Conservation (phyloP, 2,888 invertebrate genomes). For the Ormyrus nitidulus region DNA sequence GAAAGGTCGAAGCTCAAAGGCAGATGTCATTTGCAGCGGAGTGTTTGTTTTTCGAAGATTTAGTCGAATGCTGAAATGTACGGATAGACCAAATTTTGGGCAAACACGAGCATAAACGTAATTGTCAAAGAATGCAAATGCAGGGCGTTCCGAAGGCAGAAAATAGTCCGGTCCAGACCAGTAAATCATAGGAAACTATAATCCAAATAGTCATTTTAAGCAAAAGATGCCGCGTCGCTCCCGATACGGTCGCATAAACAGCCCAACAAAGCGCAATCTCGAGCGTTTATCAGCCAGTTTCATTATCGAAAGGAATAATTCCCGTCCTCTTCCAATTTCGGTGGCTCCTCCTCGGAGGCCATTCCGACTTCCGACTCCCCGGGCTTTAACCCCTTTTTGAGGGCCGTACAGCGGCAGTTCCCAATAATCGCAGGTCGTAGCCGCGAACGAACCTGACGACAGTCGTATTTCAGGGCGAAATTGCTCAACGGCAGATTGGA, state of each 20-base stretch:
- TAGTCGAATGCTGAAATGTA: too few species aligned
- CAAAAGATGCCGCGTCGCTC: not conserved
- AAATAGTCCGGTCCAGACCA: not conserved
- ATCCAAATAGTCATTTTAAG: slow-evolving; percentile 12
- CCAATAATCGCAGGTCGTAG: slow-evolving; percentile 65
- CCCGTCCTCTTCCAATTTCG: slow-evolving; percentile 20
- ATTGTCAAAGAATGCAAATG: too few species aligned
- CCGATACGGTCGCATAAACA: not conserved
- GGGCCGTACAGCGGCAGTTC: slow-evolving; percentile 55
- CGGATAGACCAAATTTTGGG: too few species aligned
- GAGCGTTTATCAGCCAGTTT: slow-evolving; percentile 57
- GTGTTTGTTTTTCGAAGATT: too few species aligned
- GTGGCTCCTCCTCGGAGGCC: slow-evolving; percentile 5
- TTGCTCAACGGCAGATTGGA: slow-evolving; percentile 74
- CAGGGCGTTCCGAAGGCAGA: too few species aligned
- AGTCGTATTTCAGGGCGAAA: slow-evolving; percentile 73
- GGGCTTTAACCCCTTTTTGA: slow-evolving; percentile 67
- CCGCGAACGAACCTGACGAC: slow-evolving; percentile 69
- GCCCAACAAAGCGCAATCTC: slow-evolving; percentile 40
- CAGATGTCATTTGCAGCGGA: too few species aligned
- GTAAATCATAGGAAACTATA: slow-evolving; percentile 11
- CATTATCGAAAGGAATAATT: slow-evolving; percentile 52
- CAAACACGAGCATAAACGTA: too few species aligned
- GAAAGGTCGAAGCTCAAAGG: too few species aligned
- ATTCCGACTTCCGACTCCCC: slow-evolving; percentile 11